Evolutionary conservation across 2,113 vertebrate genomes (phyloP), one percentile per base, ranked within the genome.

Genomic region (Orycteropus afer): DNA sequence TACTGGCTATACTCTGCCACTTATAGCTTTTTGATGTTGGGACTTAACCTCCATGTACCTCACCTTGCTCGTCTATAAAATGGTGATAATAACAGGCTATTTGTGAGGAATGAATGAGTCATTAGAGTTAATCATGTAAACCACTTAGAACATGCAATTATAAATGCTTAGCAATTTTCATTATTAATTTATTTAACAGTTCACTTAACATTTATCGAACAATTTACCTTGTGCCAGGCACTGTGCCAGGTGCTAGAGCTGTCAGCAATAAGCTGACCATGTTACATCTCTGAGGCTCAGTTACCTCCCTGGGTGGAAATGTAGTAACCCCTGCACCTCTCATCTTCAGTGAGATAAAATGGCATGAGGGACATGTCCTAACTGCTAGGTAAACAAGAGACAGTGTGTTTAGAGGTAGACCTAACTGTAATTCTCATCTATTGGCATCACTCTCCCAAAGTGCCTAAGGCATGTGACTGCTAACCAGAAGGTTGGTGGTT

Each of bases 131-230:
- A 83, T 76, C 40, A 23, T 53, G 45, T 55, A 53, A 27, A 94
- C 80, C 61, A 4, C 85, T 90, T 63, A 37, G 89, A 67, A n/a
- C 10, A 5, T 17, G 59, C 65, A 80, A 51, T 17, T 51, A 67
- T 10, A 12, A 71, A 53, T 67, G 76, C 69, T 86, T 87, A 84
- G 47, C 45, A 51, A 61, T 73, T 78, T 87, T 74, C 89, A 74
- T 83, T 57, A 65, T 51, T 94, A 71, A 27, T 87, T 51, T 83
- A 57, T 81, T 83, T 89, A 78, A 55, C n/a, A 61, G 20, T 80
- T 71, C 76, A 34, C 9, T 15, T 67, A 67, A 89, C 15, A 55
- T 42, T 90, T 45, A 53, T 2, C 5, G 49, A 93, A 42, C 37
- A 47, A 17, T 63, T 3, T 40, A 1, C 71, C 91, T 59, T 45